Percentiles rank a stretch among this genome's conserved stretches.
These are phyloP conservation scores for Marasmarcha lunaedactyla DNA, from an alignment of 2,888 invertebrate genomes.

Conservation along the genomic window DNA sequence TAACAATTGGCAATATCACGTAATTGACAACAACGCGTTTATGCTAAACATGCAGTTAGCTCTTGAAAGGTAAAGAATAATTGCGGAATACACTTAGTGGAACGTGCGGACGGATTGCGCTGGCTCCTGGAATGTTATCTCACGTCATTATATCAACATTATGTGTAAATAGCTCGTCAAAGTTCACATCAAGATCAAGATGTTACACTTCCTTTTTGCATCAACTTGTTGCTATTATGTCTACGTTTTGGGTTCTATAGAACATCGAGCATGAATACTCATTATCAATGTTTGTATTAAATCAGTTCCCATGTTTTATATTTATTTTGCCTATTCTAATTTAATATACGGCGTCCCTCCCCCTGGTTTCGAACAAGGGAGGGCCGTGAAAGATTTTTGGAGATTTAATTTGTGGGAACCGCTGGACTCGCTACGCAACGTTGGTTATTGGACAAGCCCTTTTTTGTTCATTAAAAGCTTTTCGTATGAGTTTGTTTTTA, in stretches of 20 bases:
- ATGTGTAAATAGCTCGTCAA: background rate
- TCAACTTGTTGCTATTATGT: conserved; percentile 2
- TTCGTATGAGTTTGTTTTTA: too few relatives aligned
- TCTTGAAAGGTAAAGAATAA: background rate
- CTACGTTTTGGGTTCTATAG: too few relatives aligned
- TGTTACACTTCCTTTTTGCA: too few relatives aligned
- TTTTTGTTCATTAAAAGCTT: too few relatives aligned
- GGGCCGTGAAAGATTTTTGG: conserved; percentile 38
- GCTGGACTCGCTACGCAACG: conserved; percentile 29
- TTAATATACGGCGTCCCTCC: conserved; percentile 36
- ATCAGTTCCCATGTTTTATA: conserved; percentile 50
- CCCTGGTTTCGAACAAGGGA: conserved; percentile 25
- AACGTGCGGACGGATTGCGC: background rate
- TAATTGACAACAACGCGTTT: background rate
- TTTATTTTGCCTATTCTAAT: conserved; percentile 57
- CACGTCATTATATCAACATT: conserved; percentile 1
- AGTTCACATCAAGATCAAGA: background rate
- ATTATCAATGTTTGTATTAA: conserved; percentile 16
- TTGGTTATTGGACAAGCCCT: conserved; percentile 13
- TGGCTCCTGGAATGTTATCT: background rate
- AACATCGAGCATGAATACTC: background rate
- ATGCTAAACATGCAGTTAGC: background rate
- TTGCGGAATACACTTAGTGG: background rate
- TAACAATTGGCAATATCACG: conserved; percentile 7
- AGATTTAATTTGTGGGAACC: conserved; percentile 62